Percentiles rank a stretch among this genome's conserved stretches.
phyloP scores from a whole-genome alignment of 2,113 vertebrate species.

The Marmota flaviventris region DNA sequence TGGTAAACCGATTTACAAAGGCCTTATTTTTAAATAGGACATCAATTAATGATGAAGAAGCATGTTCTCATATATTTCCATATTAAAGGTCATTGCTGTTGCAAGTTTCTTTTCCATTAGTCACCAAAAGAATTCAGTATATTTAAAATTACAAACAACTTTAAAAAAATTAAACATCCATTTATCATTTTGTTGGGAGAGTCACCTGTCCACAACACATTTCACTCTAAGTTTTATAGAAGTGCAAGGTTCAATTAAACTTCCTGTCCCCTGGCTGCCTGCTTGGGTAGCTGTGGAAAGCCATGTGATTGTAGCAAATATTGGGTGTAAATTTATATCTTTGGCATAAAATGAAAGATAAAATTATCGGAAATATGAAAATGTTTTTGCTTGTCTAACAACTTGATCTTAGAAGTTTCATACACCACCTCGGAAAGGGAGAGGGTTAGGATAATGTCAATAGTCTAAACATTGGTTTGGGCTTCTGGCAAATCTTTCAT shows the following conservation, averaged over 20 bases:
- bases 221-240: conserved; percentile 60
- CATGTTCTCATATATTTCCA: neutral
- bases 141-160: neutral
- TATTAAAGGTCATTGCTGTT: neutral
- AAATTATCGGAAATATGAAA: conserved; percentile 75
- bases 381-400: conserved; percentile 79
- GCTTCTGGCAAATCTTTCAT: conserved; percentile 78
- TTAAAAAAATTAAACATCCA: conserved; percentile 13
- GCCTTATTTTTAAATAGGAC: neutral
- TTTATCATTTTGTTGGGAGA: conserved; percentile 28
- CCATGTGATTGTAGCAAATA: conserved; percentile 61
- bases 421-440: conserved; percentile 62
- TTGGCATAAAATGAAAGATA: conserved; percentile 81
- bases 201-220: neutral
- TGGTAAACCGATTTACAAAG: neutral
- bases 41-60: neutral
- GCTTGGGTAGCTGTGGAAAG: conserved; percentile 58
- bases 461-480: conserved; percentile 73
- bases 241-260: conserved; percentile 60
- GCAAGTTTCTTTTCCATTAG: neutral
- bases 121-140: conserved; percentile 41
- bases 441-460: conserved; percentile 65
- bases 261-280: conserved; percentile 74
- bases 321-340: conserved; percentile 77
- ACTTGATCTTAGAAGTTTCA: conserved; percentile 72